Conservation (phyloP, 2,113 vertebrate species). For the Lucifuga dentata region DNA sequence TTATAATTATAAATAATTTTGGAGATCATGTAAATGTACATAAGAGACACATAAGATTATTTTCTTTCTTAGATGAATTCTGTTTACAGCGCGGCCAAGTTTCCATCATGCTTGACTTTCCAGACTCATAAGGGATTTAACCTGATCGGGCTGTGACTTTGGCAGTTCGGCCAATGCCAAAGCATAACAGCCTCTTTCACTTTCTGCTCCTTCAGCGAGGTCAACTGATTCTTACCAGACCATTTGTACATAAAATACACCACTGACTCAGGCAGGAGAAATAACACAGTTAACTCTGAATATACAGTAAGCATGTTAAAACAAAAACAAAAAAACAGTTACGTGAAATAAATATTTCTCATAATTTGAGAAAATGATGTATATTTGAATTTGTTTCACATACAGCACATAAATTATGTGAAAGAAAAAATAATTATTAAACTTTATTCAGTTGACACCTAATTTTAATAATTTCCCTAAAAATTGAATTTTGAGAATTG, state of each 20-base stretch:
- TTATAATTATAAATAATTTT: too few species aligned
- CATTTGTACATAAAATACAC: constrained; percentile 68
- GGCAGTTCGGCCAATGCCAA: constrained; percentile 62
- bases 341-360: not conserved
- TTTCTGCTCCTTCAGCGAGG: constrained; percentile 65
- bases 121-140: constrained; percentile 61
- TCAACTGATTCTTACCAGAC: constrained; percentile 72
- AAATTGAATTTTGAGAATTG: not conserved
- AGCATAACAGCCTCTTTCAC: constrained; percentile 74
- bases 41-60: too few species aligned
- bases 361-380: not conserved
- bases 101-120: constrained; percentile 61
- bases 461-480: not conserved
- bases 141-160: constrained; percentile 57
- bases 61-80: constrained; percentile 12
- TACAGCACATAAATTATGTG: not conserved
- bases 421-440: not conserved
- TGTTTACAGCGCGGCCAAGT: constrained; percentile 34
- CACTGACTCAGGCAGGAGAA: constrained; percentile 29
- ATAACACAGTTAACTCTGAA: constrained; percentile 23
- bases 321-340: constrained; percentile 9
- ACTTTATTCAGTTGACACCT: constrained; percentile 5
- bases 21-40: too few species aligned
- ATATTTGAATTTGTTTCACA: not conserved
- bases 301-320: constrained; percentile 36